Conservation (phyloP, 2,113 vertebrate species). For the Otus sunia region DNA sequence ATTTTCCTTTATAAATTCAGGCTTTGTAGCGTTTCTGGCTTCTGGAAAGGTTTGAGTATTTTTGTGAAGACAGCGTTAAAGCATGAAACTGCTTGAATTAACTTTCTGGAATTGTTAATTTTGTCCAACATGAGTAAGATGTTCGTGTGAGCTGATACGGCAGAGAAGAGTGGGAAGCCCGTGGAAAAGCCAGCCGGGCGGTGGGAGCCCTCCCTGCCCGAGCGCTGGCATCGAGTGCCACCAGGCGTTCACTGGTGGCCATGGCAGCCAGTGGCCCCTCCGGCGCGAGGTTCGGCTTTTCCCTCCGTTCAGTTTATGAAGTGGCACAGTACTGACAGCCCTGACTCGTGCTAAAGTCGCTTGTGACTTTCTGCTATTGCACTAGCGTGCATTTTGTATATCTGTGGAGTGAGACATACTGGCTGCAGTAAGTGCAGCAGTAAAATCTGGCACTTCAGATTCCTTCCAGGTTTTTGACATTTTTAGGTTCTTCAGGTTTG, state of each 20-base stretch:
- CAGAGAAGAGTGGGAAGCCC: neutral
- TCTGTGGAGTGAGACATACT: fast-evolving
- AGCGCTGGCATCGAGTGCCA: neutral
- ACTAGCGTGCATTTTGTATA: fast-evolving
- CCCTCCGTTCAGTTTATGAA: fast-evolving
- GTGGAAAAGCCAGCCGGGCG: neutral
- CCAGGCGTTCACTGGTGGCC: neutral
- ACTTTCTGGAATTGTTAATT: fast-evolving
- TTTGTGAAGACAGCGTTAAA: neutral
- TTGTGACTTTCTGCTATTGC: fast-evolving
- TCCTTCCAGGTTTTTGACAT: neutral
- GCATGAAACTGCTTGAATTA: fast-evolving
- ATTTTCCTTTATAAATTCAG: neutral
- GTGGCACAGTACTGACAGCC: fast-evolving
- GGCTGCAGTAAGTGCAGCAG: neutral
- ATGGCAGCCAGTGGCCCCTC: neutral
- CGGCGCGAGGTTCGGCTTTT: fast-evolving
- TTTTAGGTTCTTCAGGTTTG: neutral
- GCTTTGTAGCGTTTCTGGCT: neutral
- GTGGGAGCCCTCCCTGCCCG: fast-evolving
- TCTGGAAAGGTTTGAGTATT: neutral
- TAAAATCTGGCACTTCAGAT: no score
- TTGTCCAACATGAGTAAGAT: fast-evolving
- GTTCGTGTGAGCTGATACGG: fast-evolving
- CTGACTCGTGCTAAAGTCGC: fast-evolving